Evolutionary conservation across 30 jellyfish, hydroid and myxozoan species (phyloP).

Genomic region (Hydractinia echinata): DNA sequence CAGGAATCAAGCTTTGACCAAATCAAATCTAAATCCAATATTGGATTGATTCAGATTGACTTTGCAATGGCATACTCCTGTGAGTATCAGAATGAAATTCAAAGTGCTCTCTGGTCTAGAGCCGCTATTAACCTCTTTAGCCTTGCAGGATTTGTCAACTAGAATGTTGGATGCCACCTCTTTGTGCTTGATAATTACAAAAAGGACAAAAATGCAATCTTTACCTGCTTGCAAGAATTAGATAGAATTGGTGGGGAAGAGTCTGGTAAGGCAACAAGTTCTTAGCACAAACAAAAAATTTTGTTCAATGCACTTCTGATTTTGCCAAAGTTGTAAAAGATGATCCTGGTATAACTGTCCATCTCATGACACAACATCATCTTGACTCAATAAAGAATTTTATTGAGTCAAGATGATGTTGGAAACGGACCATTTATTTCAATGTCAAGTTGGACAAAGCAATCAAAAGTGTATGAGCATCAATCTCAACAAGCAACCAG

Average conservation of each 20-base stretch:
- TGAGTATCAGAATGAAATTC: slow-evolving; percentile 2
- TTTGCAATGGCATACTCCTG: neutral
- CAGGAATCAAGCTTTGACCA: neutral
- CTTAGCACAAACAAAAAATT: neutral
- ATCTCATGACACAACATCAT: no score
- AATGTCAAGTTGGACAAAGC: neutral
- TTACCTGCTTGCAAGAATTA: neutral
- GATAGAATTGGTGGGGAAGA: neutral
- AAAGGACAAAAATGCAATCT: neutral
- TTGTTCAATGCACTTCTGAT: neutral
- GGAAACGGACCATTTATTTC: neutral
- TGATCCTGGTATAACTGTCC: neutral
- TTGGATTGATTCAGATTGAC: neutral
- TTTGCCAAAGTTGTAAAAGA: neutral
- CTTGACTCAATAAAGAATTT: no score
- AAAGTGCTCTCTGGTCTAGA: neutral
- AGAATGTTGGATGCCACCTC: neutral
- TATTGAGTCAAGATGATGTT: no score
- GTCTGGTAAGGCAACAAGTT: neutral
- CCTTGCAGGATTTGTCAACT: neutral
- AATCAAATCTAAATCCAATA: neutral
- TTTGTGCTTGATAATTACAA: neutral
- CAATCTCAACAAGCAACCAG: no score
- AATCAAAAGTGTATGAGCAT: neutral
- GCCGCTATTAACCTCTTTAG: neutral